These are phyloP conservation scores for Ophioninae sp. DNA, from an alignment of 2,888 invertebrate genomes.

Conservation along the genomic window DNA sequence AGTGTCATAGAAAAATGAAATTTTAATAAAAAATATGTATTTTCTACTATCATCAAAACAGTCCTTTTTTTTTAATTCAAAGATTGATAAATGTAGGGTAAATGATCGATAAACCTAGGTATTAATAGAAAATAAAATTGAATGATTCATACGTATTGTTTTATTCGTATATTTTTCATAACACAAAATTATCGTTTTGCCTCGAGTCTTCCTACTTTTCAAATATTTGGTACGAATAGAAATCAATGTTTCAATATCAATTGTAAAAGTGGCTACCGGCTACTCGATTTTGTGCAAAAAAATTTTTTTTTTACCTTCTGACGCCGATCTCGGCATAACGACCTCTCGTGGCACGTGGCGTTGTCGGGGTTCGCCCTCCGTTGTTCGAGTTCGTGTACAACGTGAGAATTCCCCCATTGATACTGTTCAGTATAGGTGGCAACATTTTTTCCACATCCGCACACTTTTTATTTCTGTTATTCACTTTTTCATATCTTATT, in stretches of 20 bases:
- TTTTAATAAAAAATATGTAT: too few relatives aligned
- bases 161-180: too few relatives aligned
- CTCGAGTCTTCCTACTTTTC: neutral
- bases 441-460: conserved; percentile 70
- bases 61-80: too few relatives aligned
- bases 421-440: conserved; percentile 79
- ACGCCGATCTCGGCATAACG: conserved; percentile 80
- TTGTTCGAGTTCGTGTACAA: conserved; percentile 76
- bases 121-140: too few relatives aligned
- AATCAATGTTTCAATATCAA: neutral
- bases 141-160: too few relatives aligned
- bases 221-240: neutral
- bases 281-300: neutral
- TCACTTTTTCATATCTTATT: conserved; percentile 16
- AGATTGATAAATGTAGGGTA: too few relatives aligned
- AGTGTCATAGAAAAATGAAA: too few relatives aligned
- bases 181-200: too few relatives aligned
- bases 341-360: conserved; percentile 73
- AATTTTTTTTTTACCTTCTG: conserved; percentile 75
- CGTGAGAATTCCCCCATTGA: conserved; percentile 78
- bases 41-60: too few relatives aligned
- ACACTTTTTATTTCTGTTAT: conserved; percentile 28
- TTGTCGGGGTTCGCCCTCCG: conserved; percentile 70
- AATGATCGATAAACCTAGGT: too few relatives aligned
- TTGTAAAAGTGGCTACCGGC: neutral